A percentile compares a stretch with the other conserved stretches of the same genome.
phyloP scores from a whole-genome alignment of 2,888 invertebrate genomes.

The Morpho deidamia region DNA sequence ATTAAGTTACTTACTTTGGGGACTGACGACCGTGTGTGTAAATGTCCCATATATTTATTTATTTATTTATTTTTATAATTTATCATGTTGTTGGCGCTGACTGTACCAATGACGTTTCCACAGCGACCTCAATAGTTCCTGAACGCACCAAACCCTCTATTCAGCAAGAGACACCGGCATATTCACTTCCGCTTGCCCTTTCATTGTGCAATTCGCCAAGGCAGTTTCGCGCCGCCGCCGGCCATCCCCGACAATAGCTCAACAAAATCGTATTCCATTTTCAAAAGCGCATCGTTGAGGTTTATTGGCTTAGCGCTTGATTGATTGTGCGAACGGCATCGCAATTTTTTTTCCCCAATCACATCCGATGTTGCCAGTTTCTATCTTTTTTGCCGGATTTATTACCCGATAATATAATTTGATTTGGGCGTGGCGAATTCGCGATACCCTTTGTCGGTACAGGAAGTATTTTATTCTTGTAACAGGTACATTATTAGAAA shows the following conservation, averaged over 20 bases:
- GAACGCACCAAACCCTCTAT: conserved; percentile 53
- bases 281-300: conserved; percentile 79
- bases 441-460: conserved; percentile 56
- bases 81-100: conserved; percentile 21
- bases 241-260: conserved; percentile 62
- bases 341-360: conserved; percentile 39
- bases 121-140: conserved; percentile 63
- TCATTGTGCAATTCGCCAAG: conserved; percentile 68
- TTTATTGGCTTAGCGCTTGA: conserved; percentile 79
- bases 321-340: conserved; percentile 73
- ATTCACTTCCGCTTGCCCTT: conserved; percentile 69
- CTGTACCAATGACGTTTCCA: conserved; percentile 33
- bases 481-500: conserved; percentile 35
- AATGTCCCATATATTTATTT: too few species aligned
- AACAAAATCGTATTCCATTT: conserved; percentile 71
- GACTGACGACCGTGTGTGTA: too few species aligned
- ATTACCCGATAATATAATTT: conserved; percentile 68
- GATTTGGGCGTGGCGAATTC: conserved; percentile 75
- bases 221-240: conserved; percentile 65
- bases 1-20: too few species aligned
- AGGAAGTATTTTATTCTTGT: conserved; percentile 50
- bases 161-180: conserved; percentile 61
- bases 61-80: too few species aligned
- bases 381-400: conserved; percentile 38
- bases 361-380: conserved; percentile 41